phyloP scores from a whole-genome alignment of 1,140 invertebrate genomes.

The Lethrus apterus region DNA sequence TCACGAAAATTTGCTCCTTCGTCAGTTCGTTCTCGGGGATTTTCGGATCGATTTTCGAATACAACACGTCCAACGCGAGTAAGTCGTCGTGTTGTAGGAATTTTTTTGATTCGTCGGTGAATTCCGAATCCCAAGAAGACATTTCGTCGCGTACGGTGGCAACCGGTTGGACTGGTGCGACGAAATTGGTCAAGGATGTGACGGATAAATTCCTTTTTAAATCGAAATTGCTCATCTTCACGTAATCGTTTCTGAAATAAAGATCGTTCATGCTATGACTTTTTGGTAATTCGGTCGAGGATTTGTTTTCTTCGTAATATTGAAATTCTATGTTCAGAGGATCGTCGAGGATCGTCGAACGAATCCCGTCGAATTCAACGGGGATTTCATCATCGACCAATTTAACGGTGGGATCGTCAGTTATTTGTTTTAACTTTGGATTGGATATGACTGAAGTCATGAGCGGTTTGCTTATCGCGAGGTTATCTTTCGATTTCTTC shows the following conservation, averaged over 20 bases:
- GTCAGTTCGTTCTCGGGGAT: constrained; percentile 26
- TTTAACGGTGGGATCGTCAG: constrained; percentile 20
- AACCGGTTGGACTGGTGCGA: neutral
- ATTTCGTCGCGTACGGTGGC: no score
- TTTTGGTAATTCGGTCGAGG: neutral
- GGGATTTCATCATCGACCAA: constrained; percentile 7
- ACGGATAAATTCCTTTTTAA: neutral
- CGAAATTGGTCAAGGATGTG: constrained; percentile 8
- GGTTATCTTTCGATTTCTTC: constrained; percentile 27
- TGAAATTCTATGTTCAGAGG: neutral
- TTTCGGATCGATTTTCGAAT: constrained; percentile 29
- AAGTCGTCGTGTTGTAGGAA: no score
- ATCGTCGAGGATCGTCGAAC: neutral
- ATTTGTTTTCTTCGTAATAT: constrained; percentile 4
- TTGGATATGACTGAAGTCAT: constrained; percentile 32
- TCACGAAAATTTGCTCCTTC: constrained; percentile 28
- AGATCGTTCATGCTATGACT: constrained; percentile 12
- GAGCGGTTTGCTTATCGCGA: constrained; percentile 35
- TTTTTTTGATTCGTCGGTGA: no score
- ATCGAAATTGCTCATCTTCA: neutral
- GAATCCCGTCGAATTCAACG: neutral
- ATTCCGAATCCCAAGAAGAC: no score
- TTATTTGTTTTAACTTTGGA: constrained; percentile 27
- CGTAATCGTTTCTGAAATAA: neutral
- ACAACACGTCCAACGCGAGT: constrained; percentile 23